Base-by-base conservation (phyloP, 2,113 vertebrate genomes). In the Myotis yumanensis region DNA sequence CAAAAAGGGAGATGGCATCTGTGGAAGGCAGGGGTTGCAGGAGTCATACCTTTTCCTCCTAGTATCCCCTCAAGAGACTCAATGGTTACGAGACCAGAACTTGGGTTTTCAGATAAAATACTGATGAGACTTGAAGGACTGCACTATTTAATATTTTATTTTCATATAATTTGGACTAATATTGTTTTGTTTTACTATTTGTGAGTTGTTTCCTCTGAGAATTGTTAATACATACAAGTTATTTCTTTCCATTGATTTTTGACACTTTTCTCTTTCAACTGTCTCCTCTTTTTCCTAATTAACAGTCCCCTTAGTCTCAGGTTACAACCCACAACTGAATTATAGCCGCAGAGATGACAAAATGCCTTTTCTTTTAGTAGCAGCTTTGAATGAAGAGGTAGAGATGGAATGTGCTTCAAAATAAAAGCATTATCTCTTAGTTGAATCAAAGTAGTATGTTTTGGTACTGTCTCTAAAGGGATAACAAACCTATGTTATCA, bases 91-190 rank as follows among this genome's bases (percentile, higher is more conserved):
- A 91, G 40, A 85, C 25, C 11, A 90, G 23, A 90, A 73, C 7
- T 51, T 77, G 59, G 14, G 3, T 93, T 89, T 94, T 95, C 25
- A 37, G n/a, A 46, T 83, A 75, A 90, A 89, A 86, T 73, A 40
- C 14, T 91, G 46, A 64, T 46, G 35, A 48, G 4, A 75, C 16
- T 32, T 59, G 23, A 80, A 76, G 32, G 22, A 46, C 0, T n/a
- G 8, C 12, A 87, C 48, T 79, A 89, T 57, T 84, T 81, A 93
- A 92, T 91, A 79, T n/a, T 90, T 94, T 84, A 35, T 46, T 86
- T 91, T 80, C 18, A 84, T 22, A 62, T 72, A 80, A 76, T 66
- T 87, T 68, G 66, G 15, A 68, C 32, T 80, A 81, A 80, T 54
- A 35, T 95, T 35, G 35, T 79, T 79, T 95, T 88, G 37, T 40